Percentiles rank a stretch among this genome's conserved stretches.
phyloP scores from a whole-genome alignment of 2,113 vertebrate species.

The Rhynchopsitta pachyrhyncha region DNA sequence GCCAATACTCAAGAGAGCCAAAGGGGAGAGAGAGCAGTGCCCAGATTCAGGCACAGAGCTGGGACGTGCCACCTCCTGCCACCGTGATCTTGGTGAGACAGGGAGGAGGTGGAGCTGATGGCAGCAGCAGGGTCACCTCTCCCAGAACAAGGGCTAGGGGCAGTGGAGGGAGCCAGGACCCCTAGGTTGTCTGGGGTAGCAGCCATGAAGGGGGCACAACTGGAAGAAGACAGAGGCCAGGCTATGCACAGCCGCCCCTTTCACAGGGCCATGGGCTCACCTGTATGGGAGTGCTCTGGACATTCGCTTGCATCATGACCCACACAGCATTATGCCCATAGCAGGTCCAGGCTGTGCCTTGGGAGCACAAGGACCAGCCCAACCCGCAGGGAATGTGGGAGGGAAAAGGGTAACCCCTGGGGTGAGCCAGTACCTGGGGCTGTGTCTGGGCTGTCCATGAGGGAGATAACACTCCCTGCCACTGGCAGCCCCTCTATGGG shows the following conservation, averaged over 20 bases:
- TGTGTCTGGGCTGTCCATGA: background rate
- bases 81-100: fast-evolving
- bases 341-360: background rate
- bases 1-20: background rate
- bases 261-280: fast-evolving
- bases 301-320: background rate
- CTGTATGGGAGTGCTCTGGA: background rate
- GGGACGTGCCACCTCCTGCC: background rate
- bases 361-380: background rate
- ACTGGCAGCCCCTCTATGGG: background rate
- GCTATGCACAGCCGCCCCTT: background rate
- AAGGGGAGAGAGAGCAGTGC: background rate
- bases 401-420: background rate
- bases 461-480: background rate
- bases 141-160: background rate
- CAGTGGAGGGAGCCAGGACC: background rate
- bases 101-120: background rate
- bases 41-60: background rate
- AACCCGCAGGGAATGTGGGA: background rate
- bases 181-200: background rate
- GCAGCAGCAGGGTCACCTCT: background rate
- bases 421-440: background rate
- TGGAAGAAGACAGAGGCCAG: background rate
- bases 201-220: fast-evolving
- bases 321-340: background rate